phyloP scores from a whole-genome alignment of 2,113 vertebrate genomes.

The Hypanus sabinus region DNA sequence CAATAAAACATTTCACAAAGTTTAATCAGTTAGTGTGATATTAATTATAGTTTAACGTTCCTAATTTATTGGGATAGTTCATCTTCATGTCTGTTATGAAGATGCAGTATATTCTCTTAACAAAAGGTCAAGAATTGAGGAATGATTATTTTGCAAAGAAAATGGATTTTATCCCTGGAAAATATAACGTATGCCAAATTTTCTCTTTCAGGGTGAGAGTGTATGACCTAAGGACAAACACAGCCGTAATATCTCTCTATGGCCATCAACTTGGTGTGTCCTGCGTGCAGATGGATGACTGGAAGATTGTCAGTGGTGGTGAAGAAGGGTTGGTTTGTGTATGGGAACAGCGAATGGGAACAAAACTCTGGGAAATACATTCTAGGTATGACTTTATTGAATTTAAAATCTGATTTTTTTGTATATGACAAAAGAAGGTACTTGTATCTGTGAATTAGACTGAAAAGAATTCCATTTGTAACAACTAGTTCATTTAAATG shows the following conservation, averaged over 20 bases:
- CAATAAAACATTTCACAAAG: background rate
- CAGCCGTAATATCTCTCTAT: slow-evolving; percentile 62
- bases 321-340: slow-evolving; percentile 81
- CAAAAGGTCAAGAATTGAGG: slow-evolving; percentile 38
- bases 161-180: slow-evolving; percentile 39
- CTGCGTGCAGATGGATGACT: slow-evolving; percentile 76
- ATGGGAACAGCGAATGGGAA: slow-evolving; percentile 83
- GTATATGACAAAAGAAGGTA: background rate
- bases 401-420: slow-evolving; percentile 3
- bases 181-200: background rate
- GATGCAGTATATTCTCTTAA: background rate
- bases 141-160: slow-evolving; percentile 43
- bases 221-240: slow-evolving; percentile 66
- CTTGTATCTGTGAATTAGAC: background rate
- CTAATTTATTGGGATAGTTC: background rate
- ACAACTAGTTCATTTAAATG: background rate
- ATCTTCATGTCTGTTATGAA: background rate
- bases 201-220: slow-evolving; percentile 65
- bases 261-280: slow-evolving; percentile 83
- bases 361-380: slow-evolving; percentile 91
- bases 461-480: background rate
- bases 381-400: slow-evolving; percentile 63
- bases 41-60: background rate
- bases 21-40: background rate
- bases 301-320: slow-evolving; percentile 88